Percentiles rank a stretch among this genome's conserved stretches.
Conservation (phyloP, 2,113 vertebrate species). For the Coturnix japonica region DNA sequence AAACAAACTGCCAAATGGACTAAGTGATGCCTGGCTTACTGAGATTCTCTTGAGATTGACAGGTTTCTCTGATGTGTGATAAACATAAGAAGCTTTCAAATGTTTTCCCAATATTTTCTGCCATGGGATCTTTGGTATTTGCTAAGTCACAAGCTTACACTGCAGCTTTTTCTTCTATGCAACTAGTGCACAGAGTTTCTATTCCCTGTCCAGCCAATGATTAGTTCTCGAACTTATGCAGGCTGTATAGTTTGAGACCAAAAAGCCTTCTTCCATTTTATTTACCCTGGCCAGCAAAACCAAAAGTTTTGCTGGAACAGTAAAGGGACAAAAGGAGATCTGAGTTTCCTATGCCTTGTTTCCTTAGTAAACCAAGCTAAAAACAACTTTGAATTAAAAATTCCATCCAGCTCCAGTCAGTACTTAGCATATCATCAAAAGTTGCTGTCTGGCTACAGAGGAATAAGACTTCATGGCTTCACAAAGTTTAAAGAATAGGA, state of each 20-base stretch:
- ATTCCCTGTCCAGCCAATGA: background rate
- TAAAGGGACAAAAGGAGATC: background rate
- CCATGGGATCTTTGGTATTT: background rate
- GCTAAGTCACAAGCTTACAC: background rate
- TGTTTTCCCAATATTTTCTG: background rate
- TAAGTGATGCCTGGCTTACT: background rate
- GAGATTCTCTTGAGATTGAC: background rate
- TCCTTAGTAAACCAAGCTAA: conserved; percentile 17
- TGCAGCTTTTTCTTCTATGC: background rate
- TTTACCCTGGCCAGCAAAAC: background rate
- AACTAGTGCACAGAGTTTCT: background rate
- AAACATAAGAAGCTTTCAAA: background rate
- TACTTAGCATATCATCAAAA: conserved; percentile 38
- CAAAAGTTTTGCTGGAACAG: background rate
- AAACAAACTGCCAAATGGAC: background rate
- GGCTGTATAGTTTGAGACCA: background rate
- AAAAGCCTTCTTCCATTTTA: background rate
- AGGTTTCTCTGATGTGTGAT: background rate
- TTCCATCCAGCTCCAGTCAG: conserved; percentile 40
- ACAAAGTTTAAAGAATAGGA: background rate
- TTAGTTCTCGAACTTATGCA: background rate
- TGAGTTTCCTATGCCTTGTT: background rate
- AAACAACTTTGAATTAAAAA: conserved; percentile 55
- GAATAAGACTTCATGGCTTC: background rate
- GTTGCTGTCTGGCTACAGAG: background rate